Evolutionary conservation across 2,113 vertebrate species (phyloP), one percentile per base, ranked within the genome.

Genomic region (Maccullochella peelii): DNA sequence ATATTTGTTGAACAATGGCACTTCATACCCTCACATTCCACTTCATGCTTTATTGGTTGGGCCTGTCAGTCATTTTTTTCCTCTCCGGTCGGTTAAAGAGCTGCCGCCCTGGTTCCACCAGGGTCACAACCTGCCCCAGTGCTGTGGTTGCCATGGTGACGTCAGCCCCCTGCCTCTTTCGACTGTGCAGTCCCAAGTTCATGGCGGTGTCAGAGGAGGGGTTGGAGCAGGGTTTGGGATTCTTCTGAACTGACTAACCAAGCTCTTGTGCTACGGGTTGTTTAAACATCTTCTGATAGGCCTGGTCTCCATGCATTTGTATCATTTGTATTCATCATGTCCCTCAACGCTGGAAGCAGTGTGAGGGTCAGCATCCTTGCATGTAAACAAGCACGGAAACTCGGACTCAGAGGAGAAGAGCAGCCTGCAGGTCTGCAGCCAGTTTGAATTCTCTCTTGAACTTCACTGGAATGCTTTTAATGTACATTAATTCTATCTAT

Each of bases 1-100:
- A 92, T 94, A 88, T 90, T 94, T 93, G 88, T 65, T 38, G 66
- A 89, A 91, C 92, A 92, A 93, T 88, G 85, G 83, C 40, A 6
- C 77, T 59, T 68, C 83, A 82, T 78, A 79, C 81, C 72, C 88
- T 89, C 81, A 81, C 92, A 93, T 92, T 93, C 89, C 89, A 65
- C 86, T 85, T 72, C 77, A 83, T 85, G 84, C 87, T 91, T 93
- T 92, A 79, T 92, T 90, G 85, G 71, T 74, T 47, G 58, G 47
- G 68, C 25, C 84, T 88, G 86, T 89, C 91, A 87, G 70, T 91
- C 82, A 80, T 75, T 79, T 83, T 63, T 69, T 27, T 57, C 36
- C 73, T 55, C 71, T 62, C 44, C 8, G 5, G 71, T 66, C 75
- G 12, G 67, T 84, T 87, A 47, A 85, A 86, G 58, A 80, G 36